These are phyloP conservation scores for Cheilosia impressa DNA, from an alignment of 2,888 invertebrate species.

Conservation along the genomic window DNA sequence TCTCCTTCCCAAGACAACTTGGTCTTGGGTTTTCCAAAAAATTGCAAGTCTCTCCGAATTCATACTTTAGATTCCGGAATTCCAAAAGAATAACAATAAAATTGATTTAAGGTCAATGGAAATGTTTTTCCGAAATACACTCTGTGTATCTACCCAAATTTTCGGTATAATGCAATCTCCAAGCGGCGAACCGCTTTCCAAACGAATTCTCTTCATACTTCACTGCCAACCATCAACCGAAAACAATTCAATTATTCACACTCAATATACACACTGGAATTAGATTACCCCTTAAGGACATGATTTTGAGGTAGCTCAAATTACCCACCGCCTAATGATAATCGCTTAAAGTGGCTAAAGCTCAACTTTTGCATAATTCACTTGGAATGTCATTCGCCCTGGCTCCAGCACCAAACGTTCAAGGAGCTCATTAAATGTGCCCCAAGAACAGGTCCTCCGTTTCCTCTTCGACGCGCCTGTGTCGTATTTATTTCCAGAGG, in stretches of 20 bases:
- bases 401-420: background rate
- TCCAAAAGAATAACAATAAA: no score
- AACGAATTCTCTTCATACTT: background rate
- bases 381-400: constrained; percentile 1
- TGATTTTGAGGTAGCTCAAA: background rate
- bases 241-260: background rate
- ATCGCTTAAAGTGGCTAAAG: constrained; percentile 21
- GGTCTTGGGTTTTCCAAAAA: no score
- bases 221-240: background rate
- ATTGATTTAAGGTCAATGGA: no score
- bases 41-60: no score
- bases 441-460: constrained; percentile 7
- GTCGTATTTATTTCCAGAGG: background rate
- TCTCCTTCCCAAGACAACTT: no score
- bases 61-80: no score
- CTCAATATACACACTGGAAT: background rate
- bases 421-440: constrained; percentile 6
- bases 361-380: constrained; percentile 29
- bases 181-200: background rate
- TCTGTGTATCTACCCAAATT: no score
- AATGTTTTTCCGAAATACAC: no score
- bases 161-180: background rate
- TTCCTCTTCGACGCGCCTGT: background rate
- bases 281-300: background rate
- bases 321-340: constrained; percentile 1